Evolutionary conservation across 2,113 vertebrate species (phyloP).

Genomic region (Pteropus alecto): DNA sequence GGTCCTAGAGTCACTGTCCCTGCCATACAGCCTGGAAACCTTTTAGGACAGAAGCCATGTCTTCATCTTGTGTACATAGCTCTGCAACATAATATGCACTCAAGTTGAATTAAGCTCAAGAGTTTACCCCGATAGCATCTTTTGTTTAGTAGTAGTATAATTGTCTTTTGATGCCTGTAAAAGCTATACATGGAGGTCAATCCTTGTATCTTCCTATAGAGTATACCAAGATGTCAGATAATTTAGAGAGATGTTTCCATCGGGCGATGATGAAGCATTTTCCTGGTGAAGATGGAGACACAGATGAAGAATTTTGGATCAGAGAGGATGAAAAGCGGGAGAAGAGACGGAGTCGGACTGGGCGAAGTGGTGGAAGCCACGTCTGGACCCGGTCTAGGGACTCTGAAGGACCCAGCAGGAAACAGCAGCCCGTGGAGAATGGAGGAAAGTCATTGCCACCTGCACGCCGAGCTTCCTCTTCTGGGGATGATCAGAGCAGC

Average conservation of each 20-base stretch:
- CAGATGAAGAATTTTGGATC: slow-evolving; percentile 96
- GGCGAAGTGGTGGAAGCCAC: slow-evolving; percentile 77
- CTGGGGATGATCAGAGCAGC: slow-evolving; percentile 67
- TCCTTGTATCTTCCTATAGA: slow-evolving; percentile 82
- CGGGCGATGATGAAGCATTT: slow-evolving; percentile 96
- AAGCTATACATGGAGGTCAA: background rate
- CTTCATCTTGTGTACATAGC: background rate
- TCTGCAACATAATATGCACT: background rate
- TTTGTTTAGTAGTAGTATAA: background rate
- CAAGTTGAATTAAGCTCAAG: background rate
- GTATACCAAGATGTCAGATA: slow-evolving; percentile 97
- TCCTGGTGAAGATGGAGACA: slow-evolving; percentile 95
- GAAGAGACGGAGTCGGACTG: slow-evolving; percentile 86
- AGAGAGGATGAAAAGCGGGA: slow-evolving; percentile 91
- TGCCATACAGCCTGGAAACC: background rate
- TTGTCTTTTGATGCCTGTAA: background rate
- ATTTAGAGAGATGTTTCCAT: slow-evolving; percentile 95
- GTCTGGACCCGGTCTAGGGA: slow-evolving; percentile 87
- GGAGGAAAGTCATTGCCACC: slow-evolving; percentile 81
- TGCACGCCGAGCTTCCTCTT: slow-evolving; percentile 77
- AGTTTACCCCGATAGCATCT: background rate
- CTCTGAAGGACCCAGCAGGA: slow-evolving; percentile 82
- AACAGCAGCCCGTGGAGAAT: slow-evolving; percentile 86
- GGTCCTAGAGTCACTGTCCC: background rate
- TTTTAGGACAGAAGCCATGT: background rate